These are phyloP conservation scores for Goniozus legneri DNA, from an alignment of 1,140 invertebrate genomes.

Conservation along the genomic window DNA sequence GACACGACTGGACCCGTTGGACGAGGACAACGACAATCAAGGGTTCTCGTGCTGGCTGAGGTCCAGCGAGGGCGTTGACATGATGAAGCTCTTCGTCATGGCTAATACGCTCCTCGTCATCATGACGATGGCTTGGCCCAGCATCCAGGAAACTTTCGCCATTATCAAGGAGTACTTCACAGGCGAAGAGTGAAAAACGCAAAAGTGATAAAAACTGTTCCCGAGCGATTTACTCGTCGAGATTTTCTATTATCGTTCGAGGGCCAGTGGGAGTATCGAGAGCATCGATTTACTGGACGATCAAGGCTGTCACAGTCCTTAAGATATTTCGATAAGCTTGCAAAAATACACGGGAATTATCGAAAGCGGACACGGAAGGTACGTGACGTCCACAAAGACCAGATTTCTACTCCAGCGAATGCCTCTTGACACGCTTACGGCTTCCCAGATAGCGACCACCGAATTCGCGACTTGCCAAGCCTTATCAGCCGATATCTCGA, in stretches of 20 bases:
- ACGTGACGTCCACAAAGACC: background rate
- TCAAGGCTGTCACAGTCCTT: background rate
- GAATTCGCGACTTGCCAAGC: no score
- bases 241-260: no score
- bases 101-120: slow-evolving; percentile 58
- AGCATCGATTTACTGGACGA: no score
- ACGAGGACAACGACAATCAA: slow-evolving; percentile 46
- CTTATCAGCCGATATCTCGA: no score
- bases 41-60: slow-evolving; percentile 59
- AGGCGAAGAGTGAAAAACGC: slow-evolving; percentile 34
- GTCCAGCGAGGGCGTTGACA: slow-evolving; percentile 56
- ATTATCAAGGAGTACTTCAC: slow-evolving; percentile 47
- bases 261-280: no score
- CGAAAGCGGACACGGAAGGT: background rate
- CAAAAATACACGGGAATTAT: background rate
- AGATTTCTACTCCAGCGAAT: background rate
- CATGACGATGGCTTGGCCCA: slow-evolving; percentile 58
- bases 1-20: slow-evolving; percentile 14
- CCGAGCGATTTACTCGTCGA: no score
- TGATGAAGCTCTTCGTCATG: slow-evolving; percentile 60
- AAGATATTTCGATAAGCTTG: background rate
- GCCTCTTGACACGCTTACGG: background rate
- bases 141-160: slow-evolving; percentile 46
- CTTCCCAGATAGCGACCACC: no score
- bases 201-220: no score